Evolutionary conservation across 1,140 invertebrate species (phyloP).

Genomic region (Galleria mellonella): DNA sequence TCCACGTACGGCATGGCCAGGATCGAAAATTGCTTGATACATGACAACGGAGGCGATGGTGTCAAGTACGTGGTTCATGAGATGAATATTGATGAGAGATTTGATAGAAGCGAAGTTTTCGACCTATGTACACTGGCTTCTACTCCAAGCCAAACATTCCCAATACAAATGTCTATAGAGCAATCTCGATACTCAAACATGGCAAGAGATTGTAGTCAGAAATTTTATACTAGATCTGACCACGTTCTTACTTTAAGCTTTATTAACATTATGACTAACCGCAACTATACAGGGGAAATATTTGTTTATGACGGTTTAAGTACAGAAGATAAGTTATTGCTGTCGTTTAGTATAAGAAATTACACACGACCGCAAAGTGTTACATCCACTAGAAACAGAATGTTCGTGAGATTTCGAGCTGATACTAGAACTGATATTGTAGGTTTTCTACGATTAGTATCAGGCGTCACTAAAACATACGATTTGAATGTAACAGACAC

Average conservation of each 20-base stretch:
- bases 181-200: constrained; percentile 82
- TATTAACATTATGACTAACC: constrained; percentile 83
- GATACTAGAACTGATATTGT: constrained; percentile 80
- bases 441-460: constrained; percentile 84
- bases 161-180: constrained; percentile 84
- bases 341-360: constrained; percentile 82
- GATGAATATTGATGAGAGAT: constrained; percentile 80
- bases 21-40: constrained; percentile 82
- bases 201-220: constrained; percentile 82
- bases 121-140: constrained; percentile 90
- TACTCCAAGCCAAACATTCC: constrained; percentile 88
- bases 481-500: constrained; percentile 92
- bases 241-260: constrained; percentile 90
- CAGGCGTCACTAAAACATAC: constrained; percentile 86
- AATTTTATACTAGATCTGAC: constrained; percentile 84
- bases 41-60: constrained; percentile 90
- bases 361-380: constrained; percentile 89
- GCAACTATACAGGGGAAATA: constrained; percentile 82
- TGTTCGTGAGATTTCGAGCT: constrained; percentile 85
- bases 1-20: constrained; percentile 85
- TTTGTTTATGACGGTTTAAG: constrained; percentile 87
- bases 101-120: constrained; percentile 82
- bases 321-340: constrained; percentile 80
- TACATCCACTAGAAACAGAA: constrained; percentile 83
- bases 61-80: constrained; percentile 89